Conservation (phyloP, 2,888 invertebrate genomes). For the Stenodema calcarata region DNA sequence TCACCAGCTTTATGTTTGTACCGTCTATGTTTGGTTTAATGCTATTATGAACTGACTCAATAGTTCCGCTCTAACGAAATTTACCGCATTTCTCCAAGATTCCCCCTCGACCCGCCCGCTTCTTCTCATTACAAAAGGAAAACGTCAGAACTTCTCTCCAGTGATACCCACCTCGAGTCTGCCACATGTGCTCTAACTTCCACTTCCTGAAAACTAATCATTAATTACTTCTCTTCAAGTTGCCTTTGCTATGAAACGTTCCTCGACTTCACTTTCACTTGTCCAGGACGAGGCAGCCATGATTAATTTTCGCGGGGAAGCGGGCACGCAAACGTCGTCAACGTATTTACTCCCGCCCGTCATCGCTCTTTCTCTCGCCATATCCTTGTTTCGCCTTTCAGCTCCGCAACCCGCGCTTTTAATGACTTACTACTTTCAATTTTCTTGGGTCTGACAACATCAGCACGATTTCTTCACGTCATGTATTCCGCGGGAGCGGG, state of each 20-base stretch:
- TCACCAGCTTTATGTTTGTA: no score
- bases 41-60: no score
- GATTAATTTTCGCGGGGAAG: constrained; percentile 7
- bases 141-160: constrained; percentile 18
- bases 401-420: background rate
- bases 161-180: constrained; percentile 31
- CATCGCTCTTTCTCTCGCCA: constrained; percentile 9
- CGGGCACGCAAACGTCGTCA: constrained; percentile 21
- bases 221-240: constrained; percentile 28
- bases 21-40: no score
- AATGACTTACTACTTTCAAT: constrained; percentile 30
- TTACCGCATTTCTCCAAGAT: background rate
- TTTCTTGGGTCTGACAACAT: background rate
- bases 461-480: background rate
- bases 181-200: constrained; percentile 30
- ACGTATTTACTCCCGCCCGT: background rate
- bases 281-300: constrained; percentile 7
- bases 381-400: constrained; percentile 20
- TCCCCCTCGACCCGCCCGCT: background rate
- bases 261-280: constrained; percentile 1
- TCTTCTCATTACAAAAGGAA: background rate
- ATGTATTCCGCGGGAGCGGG: background rate
- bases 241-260: constrained; percentile 3
- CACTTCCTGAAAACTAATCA: constrained; percentile 14
- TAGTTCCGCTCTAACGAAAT: background rate